Percentiles rank a stretch among this genome's conserved stretches.
Evolutionary conservation across 2,113 vertebrate species (phyloP).

Genomic region (Daboia siamensis): DNA sequence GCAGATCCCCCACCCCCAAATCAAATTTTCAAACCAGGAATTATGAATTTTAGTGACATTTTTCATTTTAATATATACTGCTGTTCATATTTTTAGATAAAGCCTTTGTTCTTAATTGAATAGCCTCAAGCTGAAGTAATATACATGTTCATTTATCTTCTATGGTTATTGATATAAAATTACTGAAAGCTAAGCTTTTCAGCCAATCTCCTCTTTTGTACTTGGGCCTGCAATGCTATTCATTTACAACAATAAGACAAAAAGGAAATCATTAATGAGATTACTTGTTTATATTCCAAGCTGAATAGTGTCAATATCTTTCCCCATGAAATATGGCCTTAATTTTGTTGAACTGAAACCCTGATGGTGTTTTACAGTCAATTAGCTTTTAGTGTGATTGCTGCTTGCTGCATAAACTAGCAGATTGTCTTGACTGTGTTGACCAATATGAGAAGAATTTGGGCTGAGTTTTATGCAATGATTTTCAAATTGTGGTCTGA

Average conservation of each 20-base stretch:
- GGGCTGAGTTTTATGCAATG: neutral
- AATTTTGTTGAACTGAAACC: neutral
- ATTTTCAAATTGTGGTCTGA: neutral
- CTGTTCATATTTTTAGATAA: neutral
- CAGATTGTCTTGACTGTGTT: neutral
- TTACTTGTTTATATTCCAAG: conserved; percentile 18
- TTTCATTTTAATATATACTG: neutral
- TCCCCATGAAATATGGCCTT: neutral
- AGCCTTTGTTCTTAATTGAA: neutral
- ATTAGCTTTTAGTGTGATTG: neutral
- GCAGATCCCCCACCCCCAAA: neutral
- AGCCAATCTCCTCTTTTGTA: conserved; percentile 3
- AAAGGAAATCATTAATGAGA: conserved; percentile 37
- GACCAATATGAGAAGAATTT: neutral
- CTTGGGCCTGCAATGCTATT: conserved; percentile 23
- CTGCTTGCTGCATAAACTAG: neutral
- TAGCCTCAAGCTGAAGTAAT: neutral
- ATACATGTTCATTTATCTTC: neutral
- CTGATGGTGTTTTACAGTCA: neutral
- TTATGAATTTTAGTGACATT: neutral
- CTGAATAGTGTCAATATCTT: neutral
- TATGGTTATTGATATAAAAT: conserved; percentile 10
- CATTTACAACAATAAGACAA: conserved; percentile 47
- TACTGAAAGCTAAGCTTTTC: conserved; percentile 12
- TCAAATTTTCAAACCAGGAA: neutral